A percentile compares a stretch with the other conserved stretches of the same genome.
These are phyloP conservation scores for Sander lucioperca DNA, from an alignment of 2,113 vertebrate species.

Conservation along the genomic window DNA sequence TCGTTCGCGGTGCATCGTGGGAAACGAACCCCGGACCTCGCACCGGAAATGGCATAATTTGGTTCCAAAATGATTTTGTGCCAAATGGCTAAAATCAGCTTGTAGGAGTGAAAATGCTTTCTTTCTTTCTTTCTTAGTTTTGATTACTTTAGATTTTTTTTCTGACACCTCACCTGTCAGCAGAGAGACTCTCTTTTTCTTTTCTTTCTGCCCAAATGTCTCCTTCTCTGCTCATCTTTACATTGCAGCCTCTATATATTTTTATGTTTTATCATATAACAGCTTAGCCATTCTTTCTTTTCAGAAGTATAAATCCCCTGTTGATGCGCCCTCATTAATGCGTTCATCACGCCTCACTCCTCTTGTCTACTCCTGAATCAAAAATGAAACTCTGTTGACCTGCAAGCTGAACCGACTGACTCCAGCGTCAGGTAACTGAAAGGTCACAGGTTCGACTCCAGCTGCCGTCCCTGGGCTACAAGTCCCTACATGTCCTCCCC, in stretches of 20 bases:
- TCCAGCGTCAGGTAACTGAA: neutral
- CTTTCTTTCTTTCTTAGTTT: neutral
- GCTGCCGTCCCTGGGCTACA: neutral
- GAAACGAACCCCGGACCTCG: neutral
- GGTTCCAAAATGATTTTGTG: neutral
- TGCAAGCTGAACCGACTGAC: neutral
- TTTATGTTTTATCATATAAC: neutral
- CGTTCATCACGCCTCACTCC: neutral
- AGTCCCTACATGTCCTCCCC: neutral
- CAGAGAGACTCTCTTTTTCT: too few relatives aligned
- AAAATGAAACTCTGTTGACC: neutral
- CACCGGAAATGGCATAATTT: neutral
- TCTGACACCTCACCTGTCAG: too few relatives aligned
- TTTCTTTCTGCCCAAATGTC: neutral
- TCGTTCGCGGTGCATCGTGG: slow-evolving; percentile 7
- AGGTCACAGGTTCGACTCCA: neutral
- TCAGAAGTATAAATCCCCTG: too few relatives aligned
- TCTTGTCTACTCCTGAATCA: neutral
- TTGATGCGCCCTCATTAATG: neutral
- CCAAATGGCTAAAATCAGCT: neutral
- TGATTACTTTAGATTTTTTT: too few relatives aligned
- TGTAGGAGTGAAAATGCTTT: neutral
- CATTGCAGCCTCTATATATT: neutral
- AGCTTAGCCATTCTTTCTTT: neutral
- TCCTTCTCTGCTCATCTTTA: neutral